Evolutionary conservation across 2,113 vertebrate species (phyloP).

Genomic region (Macheiramphus alcinus): DNA sequence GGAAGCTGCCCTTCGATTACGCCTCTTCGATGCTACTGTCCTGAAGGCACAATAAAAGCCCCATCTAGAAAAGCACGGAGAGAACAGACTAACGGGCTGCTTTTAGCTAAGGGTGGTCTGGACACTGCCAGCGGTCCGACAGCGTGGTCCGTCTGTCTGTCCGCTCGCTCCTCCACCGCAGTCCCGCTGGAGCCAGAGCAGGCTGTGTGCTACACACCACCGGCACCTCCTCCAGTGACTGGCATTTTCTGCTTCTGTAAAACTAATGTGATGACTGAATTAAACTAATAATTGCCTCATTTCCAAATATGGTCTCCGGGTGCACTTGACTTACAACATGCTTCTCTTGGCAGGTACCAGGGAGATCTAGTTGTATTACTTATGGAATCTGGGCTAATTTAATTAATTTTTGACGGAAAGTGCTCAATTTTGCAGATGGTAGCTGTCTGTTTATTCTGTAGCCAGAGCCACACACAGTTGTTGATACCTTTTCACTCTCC

Average conservation of each 20-base stretch:
- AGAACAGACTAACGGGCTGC: rapidly evolving
- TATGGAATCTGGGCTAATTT: conserved; percentile 77
- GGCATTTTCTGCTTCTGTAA: not conserved
- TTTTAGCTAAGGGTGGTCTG: not conserved
- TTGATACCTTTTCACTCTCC: conserved; percentile 49
- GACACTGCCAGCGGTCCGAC: not conserved
- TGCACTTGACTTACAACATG: not conserved
- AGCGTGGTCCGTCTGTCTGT: not conserved
- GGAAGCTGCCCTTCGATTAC: not conserved
- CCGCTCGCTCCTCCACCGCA: not conserved
- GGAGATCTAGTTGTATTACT: conserved; percentile 50
- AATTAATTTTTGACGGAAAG: conserved; percentile 83
- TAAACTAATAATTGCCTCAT: conserved; percentile 42
- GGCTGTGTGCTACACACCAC: not conserved
- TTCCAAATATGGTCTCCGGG: conserved; percentile 15
- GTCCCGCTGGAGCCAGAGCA: not conserved
- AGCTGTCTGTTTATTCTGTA: conserved; percentile 62
- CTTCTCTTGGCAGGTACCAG: conserved; percentile 28
- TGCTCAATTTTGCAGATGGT: conserved; percentile 77
- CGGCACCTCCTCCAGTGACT: not conserved
- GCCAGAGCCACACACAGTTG: conserved; percentile 49
- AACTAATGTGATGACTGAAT: conserved; percentile 39
- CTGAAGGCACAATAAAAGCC: not conserved
- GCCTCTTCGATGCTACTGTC: rapidly evolving
- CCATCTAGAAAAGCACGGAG: not conserved